Conservation (phyloP, 2,888 invertebrate species). For the Embidobia sp. region DNA sequence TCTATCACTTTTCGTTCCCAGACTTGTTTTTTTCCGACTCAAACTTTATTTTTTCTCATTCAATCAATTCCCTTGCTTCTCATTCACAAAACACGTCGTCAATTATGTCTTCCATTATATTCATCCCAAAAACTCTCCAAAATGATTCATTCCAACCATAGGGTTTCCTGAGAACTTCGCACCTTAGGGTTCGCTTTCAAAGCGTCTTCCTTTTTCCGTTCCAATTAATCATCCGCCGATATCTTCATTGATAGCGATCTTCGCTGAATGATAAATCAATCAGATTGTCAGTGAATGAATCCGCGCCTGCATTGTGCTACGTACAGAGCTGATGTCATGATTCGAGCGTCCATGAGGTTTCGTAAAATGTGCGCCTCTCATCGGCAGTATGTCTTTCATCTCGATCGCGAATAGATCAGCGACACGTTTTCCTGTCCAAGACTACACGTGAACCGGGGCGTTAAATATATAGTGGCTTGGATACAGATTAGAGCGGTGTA, state of each 20-base stretch:
- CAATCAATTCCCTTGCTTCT: no score
- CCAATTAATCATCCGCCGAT: no score
- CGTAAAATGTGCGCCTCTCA: slow-evolving; percentile 37
- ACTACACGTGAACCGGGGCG: neutral
- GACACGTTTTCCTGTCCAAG: neutral
- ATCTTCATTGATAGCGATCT: neutral
- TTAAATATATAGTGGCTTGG: slow-evolving; percentile 6
- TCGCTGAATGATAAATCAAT: neutral
- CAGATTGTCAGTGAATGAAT: slow-evolving; percentile 10
- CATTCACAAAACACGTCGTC: no score
- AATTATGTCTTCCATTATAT: no score
- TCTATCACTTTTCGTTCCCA: no score
- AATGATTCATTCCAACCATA: no score
- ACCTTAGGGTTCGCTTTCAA: no score
- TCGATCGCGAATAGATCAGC: slow-evolving; percentile 23
- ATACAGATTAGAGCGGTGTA: slow-evolving; percentile 1
- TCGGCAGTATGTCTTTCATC: slow-evolving; percentile 38
- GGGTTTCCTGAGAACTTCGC: no score
- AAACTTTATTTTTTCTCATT: no score
- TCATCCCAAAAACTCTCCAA: no score
- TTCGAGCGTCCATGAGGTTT: slow-evolving; percentile 38
- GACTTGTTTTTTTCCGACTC: no score
- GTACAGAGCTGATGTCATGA: slow-evolving; percentile 50
- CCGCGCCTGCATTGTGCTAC: slow-evolving; percentile 37
- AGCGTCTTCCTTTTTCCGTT: no score